Evolutionary conservation across 2,797 vertebrate genomes (phyloP).

Genomic region (Okamejei kenojei): DNA sequence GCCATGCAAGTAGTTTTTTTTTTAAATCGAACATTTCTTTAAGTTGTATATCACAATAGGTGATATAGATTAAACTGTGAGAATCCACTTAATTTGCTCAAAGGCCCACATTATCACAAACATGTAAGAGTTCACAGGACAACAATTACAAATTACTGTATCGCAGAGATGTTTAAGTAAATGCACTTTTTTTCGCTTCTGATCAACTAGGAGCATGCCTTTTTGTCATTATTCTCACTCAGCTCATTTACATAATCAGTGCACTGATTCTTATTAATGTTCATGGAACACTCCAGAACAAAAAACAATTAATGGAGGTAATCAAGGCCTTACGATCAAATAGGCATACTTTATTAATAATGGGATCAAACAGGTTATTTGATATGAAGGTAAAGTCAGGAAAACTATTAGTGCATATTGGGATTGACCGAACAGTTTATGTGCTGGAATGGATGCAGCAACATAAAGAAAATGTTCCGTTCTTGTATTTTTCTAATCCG

Average conservation of each 20-base stretch:
- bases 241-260: neutral
- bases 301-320: neutral
- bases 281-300: neutral
- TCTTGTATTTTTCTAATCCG: neutral
- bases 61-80: neutral
- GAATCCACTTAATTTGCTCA: neutral
- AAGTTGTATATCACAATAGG: no score
- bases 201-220: neutral
- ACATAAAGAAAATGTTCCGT: neutral
- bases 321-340: no score
- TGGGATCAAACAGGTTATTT: neutral
- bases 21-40: neutral
- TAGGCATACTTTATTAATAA: neutral
- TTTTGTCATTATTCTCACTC: neutral
- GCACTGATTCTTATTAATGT: neutral
- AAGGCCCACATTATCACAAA: neutral
- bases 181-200: neutral
- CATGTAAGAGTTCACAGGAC: neutral
- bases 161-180: neutral
- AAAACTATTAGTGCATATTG: neutral
- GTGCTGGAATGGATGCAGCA: neutral
- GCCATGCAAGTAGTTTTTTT: neutral
- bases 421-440: neutral
- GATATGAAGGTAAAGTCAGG: neutral
- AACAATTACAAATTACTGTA: neutral